phyloP scores from a whole-genome alignment of 2,888 invertebrate species.

The Nephrotoma appendiculata region DNA sequence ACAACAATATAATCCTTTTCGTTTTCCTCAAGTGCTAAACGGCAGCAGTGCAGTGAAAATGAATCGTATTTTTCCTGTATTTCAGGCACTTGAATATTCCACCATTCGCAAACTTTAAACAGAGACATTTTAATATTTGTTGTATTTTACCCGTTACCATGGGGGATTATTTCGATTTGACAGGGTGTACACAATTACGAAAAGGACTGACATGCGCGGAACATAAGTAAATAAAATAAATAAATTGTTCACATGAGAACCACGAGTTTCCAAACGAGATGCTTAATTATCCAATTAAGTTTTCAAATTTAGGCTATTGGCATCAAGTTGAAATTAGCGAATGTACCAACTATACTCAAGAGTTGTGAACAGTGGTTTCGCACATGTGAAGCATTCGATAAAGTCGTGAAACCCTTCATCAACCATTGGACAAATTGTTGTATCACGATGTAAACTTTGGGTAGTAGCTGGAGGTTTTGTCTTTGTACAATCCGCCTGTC shows the following conservation, averaged over 20 bases:
- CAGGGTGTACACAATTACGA: neutral
- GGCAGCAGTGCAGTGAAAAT: slow-evolving; percentile 34
- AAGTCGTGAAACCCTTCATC: no score
- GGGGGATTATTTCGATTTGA: neutral
- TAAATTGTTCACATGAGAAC: neutral
- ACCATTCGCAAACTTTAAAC: slow-evolving; percentile 82
- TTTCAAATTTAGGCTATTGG: no score
- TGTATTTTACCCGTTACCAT: neutral
- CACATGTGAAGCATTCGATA: no score
- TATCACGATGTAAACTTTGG: no score
- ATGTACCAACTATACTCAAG: no score
- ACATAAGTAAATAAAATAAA: neutral
- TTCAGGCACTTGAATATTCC: slow-evolving; percentile 54
- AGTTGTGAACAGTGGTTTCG: no score
- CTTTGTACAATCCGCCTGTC: no score
- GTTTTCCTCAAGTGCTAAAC: slow-evolving; percentile 41
- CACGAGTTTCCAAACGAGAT: neutral
- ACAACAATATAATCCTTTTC: slow-evolving; percentile 57
- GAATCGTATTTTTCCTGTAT: slow-evolving; percentile 38
- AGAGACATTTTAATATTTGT: slow-evolving; percentile 56
- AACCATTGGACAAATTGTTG: no score
- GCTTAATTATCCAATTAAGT: no score
- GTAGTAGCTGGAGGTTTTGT: no score
- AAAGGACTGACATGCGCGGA: neutral
- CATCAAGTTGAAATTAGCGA: no score